These are phyloP conservation scores for Fratercula arctica DNA, from an alignment of 2,797 vertebrate species.

Conservation along the genomic window DNA sequence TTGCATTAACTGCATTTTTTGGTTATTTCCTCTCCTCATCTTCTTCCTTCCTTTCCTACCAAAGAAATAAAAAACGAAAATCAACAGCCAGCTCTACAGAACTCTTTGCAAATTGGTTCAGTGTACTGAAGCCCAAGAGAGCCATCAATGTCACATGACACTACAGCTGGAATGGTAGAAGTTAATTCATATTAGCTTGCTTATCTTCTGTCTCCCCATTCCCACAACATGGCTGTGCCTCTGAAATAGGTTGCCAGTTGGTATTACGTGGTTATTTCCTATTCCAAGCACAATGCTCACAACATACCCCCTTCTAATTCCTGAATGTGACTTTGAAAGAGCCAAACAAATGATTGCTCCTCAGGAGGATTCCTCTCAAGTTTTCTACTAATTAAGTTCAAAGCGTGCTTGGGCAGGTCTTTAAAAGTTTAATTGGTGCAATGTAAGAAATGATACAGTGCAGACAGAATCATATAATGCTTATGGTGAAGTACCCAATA, in stretches of 20 bases:
- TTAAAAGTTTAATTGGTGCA: neutral
- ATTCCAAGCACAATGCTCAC: neutral
- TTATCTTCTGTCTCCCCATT: neutral
- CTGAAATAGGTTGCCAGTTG: neutral
- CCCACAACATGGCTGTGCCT: neutral
- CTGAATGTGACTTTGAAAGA: neutral
- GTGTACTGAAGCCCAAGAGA: neutral
- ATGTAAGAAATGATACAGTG: neutral
- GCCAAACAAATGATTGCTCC: neutral
- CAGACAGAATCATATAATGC: neutral
- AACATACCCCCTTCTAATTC: neutral
- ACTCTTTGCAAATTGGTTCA: neutral
- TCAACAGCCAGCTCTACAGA: neutral
- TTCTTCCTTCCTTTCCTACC: neutral
- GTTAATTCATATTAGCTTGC: neutral
- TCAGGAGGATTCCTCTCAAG: constrained; percentile 1
- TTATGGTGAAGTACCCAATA: neutral
- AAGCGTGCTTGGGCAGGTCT: neutral
- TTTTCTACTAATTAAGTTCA: neutral
- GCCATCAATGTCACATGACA: neutral
- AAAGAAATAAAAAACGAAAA: neutral
- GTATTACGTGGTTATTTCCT: neutral
- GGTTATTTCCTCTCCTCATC: neutral
- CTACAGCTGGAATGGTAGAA: neutral
- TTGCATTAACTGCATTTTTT: neutral